These are phyloP conservation scores for Ceratosolen fusciceps DNA, from an alignment of 1,140 invertebrate genomes.

Conservation along the genomic window DNA sequence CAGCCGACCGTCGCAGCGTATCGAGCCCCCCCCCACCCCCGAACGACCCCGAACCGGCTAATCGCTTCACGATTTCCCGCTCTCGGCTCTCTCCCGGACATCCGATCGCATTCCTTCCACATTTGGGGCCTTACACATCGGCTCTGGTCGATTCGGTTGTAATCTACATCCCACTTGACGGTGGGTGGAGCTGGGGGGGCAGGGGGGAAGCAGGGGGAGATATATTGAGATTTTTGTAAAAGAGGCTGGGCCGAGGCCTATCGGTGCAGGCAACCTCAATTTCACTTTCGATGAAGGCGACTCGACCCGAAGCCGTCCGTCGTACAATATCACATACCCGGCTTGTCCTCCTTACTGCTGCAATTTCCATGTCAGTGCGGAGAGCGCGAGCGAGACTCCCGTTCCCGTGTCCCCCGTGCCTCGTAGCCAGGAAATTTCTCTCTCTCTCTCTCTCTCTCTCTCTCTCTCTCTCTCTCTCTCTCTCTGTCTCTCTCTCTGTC, in stretches of 20 bases:
- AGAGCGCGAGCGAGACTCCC: neutral
- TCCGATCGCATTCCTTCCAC: too few species aligned
- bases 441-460: neutral
- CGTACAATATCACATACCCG: neutral
- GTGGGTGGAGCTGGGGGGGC: too few species aligned
- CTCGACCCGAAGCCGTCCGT: neutral
- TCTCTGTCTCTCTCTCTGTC: neutral
- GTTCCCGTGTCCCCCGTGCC: neutral
- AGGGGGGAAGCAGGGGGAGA: too few species aligned
- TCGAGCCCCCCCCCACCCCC: too few species aligned
- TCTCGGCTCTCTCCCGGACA: too few species aligned
- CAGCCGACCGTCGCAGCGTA: too few species aligned
- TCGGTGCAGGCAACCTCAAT: neutral
- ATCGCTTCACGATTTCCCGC: too few species aligned
- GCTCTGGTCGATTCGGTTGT: too few species aligned
- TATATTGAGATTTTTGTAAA: neutral
- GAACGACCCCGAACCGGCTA: too few species aligned
- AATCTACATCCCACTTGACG: too few species aligned
- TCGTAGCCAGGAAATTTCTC: neutral
- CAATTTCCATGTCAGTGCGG: slow-evolving; percentile 19
- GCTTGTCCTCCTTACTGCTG: neutral
- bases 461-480: neutral
- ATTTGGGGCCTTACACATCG: too few species aligned
- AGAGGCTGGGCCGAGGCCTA: neutral
- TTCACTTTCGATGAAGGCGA: neutral